These are phyloP conservation scores for Carcinoscorpius rotundicauda DNA, from an alignment of 1,140 invertebrate genomes.

Conservation along the genomic window DNA sequence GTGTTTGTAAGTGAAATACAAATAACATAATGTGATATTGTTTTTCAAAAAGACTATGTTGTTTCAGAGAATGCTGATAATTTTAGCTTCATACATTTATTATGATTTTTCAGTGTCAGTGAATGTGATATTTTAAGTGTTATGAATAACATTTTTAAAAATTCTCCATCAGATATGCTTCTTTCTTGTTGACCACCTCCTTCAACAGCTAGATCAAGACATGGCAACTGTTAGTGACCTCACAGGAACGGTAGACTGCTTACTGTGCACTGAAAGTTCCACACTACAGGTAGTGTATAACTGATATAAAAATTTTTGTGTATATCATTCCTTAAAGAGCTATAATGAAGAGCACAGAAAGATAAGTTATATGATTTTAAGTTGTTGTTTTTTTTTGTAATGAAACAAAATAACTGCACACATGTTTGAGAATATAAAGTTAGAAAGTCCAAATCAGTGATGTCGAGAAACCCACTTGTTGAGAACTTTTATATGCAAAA, in stretches of 20 bases:
- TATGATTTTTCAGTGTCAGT: slow-evolving; percentile 3
- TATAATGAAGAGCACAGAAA: no score
- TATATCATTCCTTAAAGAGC: no score
- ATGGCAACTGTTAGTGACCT: slow-evolving; percentile 32
- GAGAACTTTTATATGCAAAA: no score
- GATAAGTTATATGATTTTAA: no score
- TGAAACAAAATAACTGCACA: no score
- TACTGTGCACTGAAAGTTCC: slow-evolving; percentile 54
- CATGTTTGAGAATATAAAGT: no score
- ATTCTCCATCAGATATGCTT: slow-evolving; percentile 43
- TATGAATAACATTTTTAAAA: background rate
- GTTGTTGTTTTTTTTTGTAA: no score
- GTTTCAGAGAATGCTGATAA: no score
- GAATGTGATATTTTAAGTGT: slow-evolving; percentile 13
- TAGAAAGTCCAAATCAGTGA: no score
- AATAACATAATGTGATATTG: background rate
- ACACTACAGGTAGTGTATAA: slow-evolving; percentile 33
- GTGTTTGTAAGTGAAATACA: no score
- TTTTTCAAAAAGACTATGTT: slow-evolving; percentile 2
- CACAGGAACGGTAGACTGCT: slow-evolving; percentile 32
- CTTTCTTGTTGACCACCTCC: slow-evolving; percentile 53
- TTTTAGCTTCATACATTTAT: background rate
- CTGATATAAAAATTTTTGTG: no score
- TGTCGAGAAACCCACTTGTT: no score
- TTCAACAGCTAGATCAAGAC: slow-evolving; percentile 40